Evolutionary conservation across 2,113 vertebrate species (phyloP).

Genomic region (Xerus inauris): DNA sequence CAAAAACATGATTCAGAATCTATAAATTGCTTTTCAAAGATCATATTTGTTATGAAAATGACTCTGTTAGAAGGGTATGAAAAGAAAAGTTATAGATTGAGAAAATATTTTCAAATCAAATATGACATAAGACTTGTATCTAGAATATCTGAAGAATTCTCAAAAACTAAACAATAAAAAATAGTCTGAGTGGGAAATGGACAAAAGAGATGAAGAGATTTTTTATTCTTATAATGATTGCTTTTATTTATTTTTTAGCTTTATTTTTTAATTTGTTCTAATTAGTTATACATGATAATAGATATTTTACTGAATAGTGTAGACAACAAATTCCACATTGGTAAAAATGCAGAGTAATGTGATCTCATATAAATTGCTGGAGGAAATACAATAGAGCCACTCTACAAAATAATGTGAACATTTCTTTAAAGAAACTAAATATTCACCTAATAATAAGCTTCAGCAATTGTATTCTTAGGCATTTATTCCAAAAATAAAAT

Average conservation of each 20-base stretch:
- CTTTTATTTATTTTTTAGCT: too few relatives aligned
- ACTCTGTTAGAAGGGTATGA: not conserved
- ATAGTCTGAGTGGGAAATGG: not conserved
- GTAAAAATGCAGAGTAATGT: too few relatives aligned
- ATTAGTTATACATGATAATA: too few relatives aligned
- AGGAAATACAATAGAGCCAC: not conserved
- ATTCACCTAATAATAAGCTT: not conserved
- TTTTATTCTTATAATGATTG: too few relatives aligned
- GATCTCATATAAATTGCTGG: not conserved
- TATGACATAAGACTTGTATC: not conserved
- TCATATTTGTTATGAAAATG: not conserved
- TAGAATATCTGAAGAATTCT: not conserved
- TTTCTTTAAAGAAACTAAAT: not conserved
- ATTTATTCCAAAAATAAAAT: not conserved
- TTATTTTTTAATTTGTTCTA: too few relatives aligned
- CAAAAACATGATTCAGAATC: not conserved
- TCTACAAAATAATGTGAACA: not conserved
- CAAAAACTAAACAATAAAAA: not conserved
- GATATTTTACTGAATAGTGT: not conserved
- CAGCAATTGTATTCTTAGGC: not conserved
- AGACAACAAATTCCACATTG: not conserved
- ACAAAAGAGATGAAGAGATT: not conserved
- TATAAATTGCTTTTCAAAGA: not conserved
- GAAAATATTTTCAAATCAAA: not conserved
- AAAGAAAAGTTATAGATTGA: not conserved